Evolutionary conservation across 2,797 vertebrate species (phyloP), one percentile per base, ranked within the genome.

Genomic region (Chloroceryle amazona): DNA sequence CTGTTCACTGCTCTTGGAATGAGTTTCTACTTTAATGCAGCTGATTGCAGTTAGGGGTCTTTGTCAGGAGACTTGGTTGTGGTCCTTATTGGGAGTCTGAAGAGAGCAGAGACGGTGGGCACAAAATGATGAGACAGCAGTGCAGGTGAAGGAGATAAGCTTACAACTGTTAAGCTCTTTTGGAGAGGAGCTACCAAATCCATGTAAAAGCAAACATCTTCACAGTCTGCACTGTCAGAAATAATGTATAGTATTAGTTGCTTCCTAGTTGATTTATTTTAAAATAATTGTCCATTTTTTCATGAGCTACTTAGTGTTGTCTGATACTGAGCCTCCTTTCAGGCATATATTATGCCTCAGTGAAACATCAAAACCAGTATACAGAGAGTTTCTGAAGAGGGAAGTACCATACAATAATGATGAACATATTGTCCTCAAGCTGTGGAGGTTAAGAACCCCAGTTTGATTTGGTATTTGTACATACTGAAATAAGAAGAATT

Each of bases 391-490:
- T 86, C 73, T 94, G 91, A 91, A 57, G 73, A 91, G 41, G 21
- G 22, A 90, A 93, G 71, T 84, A 67, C 86, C 74, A 12, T 72
- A 37, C 76, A 89, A 4, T 83, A 74, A 79, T 68, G 93, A 81
- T 73, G 76, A 93, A 76, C 76, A 54, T 79, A 82, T 70, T 29
- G 55, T 93, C 83, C 84, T 95, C 81, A 81, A 85, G 93, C 90
- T 89, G 90, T 55, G 80, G 88, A 92, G 94, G 94, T 94, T 95
- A 94, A 92, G 70, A 84, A 71, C 88, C 47, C 31, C 12, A 89
- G 94, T 92, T 90, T 94, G 73, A 89, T 96, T 79, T 90, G 86
- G 28, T 94, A 86, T 89, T 96, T 95, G 81, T 86, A 70, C 63
- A 55, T 90, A 81, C 29, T 92, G 86, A 86, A 94, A 78, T 72